These are phyloP conservation scores for Zoanthus sansibaricus DNA, from an alignment of 92 coral and sea anemone genomes.

Conservation along the genomic window DNA sequence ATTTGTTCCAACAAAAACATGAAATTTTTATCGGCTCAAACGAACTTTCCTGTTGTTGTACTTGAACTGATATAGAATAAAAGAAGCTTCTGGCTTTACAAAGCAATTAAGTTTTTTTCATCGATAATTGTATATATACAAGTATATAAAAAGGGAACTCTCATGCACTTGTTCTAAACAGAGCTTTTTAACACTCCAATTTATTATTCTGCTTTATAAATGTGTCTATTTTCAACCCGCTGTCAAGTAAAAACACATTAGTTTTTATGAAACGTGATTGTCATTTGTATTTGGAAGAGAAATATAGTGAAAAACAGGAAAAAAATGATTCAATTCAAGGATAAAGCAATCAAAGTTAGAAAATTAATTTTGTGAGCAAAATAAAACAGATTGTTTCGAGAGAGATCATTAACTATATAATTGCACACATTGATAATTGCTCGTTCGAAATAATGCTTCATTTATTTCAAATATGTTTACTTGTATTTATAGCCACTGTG, in stretches of 20 bases:
- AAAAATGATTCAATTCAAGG: background rate
- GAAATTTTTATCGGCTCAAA: too few relatives aligned
- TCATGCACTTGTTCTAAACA: too few relatives aligned
- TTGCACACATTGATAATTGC: background rate
- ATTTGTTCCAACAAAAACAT: too few relatives aligned
- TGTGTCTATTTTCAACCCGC: background rate
- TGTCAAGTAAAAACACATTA: background rate
- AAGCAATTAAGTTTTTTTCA: too few relatives aligned
- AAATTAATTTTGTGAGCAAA: background rate
- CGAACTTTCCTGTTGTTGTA: too few relatives aligned
- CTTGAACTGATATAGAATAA: too few relatives aligned
- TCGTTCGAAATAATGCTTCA: background rate
- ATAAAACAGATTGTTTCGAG: background rate
- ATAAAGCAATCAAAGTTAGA: background rate
- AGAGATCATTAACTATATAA: background rate
- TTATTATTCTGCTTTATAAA: background rate
- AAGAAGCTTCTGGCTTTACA: too few relatives aligned
- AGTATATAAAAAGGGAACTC: too few relatives aligned
- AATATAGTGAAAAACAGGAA: background rate
- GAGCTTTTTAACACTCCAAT: too few relatives aligned
- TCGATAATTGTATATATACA: too few relatives aligned
- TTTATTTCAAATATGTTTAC: background rate
- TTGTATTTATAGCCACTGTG: background rate
- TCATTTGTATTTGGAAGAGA: background rate
- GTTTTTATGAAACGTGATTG: background rate